Percentiles rank a stretch among this genome's conserved stretches.
Conservation (phyloP, 2,888 invertebrate genomes). For the Tachystola acroxantha region DNA sequence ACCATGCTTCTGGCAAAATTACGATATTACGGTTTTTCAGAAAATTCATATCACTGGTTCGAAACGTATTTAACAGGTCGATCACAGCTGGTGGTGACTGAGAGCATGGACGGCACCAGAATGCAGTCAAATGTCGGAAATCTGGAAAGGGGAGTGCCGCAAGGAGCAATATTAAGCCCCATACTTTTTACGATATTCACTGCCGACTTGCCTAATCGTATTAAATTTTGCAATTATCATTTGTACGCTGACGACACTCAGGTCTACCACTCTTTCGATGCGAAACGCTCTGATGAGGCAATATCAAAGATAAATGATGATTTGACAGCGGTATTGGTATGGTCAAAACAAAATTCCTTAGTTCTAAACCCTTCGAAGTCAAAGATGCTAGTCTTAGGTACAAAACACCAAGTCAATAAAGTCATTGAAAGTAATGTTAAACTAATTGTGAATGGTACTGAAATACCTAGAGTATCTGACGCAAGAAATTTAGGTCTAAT, state of each 20-base stretch:
- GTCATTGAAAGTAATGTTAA: too few species aligned
- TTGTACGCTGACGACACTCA: constrained; percentile 13
- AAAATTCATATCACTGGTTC: constrained; percentile 6
- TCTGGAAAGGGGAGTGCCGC: constrained; percentile 10
- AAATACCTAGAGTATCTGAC: too few species aligned
- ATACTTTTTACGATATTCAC: constrained; percentile 10
- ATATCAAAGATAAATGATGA: background rate
- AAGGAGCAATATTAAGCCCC: constrained; percentile 12
- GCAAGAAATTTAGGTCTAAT: too few species aligned
- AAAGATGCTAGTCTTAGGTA: too few species aligned
- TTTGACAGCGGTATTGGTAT: background rate
- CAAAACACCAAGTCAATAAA: too few species aligned
- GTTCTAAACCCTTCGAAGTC: too few species aligned
- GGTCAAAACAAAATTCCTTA: constrained; percentile 1
- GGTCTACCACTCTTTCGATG: constrained; percentile 5
- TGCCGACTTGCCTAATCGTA: constrained; percentile 5
- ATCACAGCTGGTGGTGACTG: constrained; percentile 7
- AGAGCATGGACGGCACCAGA: constrained; percentile 1
- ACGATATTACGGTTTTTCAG: constrained; percentile 11
- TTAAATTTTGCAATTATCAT: constrained; percentile 10
- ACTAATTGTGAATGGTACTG: too few species aligned
- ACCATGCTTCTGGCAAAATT: constrained; percentile 10
- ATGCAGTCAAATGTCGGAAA: background rate
- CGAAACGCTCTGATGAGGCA: background rate
- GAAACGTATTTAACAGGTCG: constrained; percentile 7